These are phyloP conservation scores for Agrochola circellaris DNA, from an alignment of 2,888 invertebrate genomes.

Conservation along the genomic window DNA sequence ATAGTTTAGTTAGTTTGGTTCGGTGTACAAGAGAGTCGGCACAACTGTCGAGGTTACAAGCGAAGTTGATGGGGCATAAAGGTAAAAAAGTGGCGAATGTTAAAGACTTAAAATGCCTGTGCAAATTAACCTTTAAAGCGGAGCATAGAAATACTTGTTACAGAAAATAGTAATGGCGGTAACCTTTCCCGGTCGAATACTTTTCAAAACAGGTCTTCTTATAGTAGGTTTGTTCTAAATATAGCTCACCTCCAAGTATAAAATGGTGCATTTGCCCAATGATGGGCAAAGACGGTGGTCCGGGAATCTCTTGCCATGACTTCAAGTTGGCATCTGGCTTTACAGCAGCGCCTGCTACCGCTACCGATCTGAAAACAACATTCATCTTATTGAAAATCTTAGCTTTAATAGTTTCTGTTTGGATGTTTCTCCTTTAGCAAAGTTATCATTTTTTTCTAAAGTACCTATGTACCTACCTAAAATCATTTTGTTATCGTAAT, in stretches of 20 bases:
- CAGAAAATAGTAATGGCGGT: neutral
- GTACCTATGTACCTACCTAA: no score
- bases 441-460: neutral
- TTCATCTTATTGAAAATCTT: neutral
- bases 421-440: neutral
- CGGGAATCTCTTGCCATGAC: slow-evolving; percentile 84
- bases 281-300: slow-evolving; percentile 83
- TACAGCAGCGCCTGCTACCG: slow-evolving; percentile 35
- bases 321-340: slow-evolving; percentile 54
- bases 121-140: neutral
- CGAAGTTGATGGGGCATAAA: no score
- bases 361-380: slow-evolving; percentile 44
- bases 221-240: neutral
- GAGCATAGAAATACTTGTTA: neutral
- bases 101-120: neutral
- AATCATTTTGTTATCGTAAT: neutral
- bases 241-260: slow-evolving; percentile 75
- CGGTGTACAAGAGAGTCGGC: no score
- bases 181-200: neutral
- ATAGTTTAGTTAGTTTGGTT: no score
- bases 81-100: neutral
- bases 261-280: slow-evolving; percentile 79
- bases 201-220: neutral
- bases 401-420: neutral
- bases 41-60: neutral